Conservation (phyloP, 2,113 vertebrate genomes). For the Oceanites oceanicus region DNA sequence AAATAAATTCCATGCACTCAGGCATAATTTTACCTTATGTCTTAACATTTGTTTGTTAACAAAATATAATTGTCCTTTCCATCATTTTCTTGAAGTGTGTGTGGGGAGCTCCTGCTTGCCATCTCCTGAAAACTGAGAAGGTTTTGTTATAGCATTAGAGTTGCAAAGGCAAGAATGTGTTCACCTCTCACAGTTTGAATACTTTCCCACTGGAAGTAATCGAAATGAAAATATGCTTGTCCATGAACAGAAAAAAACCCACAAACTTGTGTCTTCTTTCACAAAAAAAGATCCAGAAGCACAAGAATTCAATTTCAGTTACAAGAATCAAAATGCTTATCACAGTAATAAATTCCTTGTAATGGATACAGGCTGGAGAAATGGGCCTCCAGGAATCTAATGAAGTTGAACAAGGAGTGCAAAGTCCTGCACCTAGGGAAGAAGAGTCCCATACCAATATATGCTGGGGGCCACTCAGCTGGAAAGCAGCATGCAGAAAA, state of each 20-base stretch:
- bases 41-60: slow-evolving; percentile 47
- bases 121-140: neutral
- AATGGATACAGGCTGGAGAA: neutral
- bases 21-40: slow-evolving; percentile 35
- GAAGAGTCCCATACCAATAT: neutral
- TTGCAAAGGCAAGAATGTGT: neutral
- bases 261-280: neutral
- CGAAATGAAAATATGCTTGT: neutral
- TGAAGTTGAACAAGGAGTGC: neutral
- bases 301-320: neutral
- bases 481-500: neutral
- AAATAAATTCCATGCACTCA: slow-evolving; percentile 32
- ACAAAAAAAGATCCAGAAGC: neutral
- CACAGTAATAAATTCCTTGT: neutral
- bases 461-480: neutral
- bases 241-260: neutral
- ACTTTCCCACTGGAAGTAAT: neutral
- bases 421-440: neutral
- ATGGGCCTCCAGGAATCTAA: neutral
- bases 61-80: slow-evolving; percentile 33
- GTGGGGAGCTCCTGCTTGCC: neutral
- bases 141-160: neutral
- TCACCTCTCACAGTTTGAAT: neutral
- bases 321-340: neutral
- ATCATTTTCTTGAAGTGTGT: neutral